Evolutionary conservation across 2,797 vertebrate species (phyloP).

Genomic region (Spondyliosoma cantharus): DNA sequence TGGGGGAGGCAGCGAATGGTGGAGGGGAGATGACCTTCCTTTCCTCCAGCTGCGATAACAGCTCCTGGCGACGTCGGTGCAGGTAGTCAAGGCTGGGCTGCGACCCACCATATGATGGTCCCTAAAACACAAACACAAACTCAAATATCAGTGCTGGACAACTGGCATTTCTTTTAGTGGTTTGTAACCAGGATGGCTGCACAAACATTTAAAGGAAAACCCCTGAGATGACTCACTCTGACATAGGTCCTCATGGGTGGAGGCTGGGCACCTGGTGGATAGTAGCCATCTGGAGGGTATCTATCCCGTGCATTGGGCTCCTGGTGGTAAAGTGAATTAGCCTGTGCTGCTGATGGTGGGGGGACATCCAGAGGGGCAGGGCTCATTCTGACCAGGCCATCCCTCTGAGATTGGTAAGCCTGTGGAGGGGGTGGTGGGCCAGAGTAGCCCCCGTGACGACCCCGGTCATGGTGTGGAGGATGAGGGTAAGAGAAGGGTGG

Average conservation of each 20-base stretch:
- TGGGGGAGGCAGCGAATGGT: conserved; percentile 95
- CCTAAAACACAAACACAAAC: conserved; percentile 72
- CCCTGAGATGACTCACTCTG: conserved; percentile 84
- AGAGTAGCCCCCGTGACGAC: conserved; percentile 85
- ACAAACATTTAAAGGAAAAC: neutral
- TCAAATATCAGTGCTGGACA: conserved; percentile 3
- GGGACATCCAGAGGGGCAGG: conserved; percentile 91
- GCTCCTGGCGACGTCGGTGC: conserved; percentile 94
- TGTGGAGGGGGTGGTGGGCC: conserved; percentile 88
- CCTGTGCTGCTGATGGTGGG: conserved; percentile 77
- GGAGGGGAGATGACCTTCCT: conserved; percentile 97
- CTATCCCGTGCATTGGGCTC: conserved; percentile 89
- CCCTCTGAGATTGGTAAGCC: conserved; percentile 88
- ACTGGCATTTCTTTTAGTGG: neutral
- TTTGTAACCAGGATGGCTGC: neutral
- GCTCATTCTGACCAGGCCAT: conserved; percentile 92
- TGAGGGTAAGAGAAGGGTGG: conserved; percentile 90
- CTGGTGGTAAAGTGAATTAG: conserved; percentile 89
- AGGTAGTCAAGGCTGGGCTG: conserved; percentile 95
- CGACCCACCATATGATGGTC: conserved; percentile 82
- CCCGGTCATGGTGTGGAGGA: conserved; percentile 89
- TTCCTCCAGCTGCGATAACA: conserved; percentile 96
- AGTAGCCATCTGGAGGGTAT: conserved; percentile 92
- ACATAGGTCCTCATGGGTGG: conserved; percentile 89
- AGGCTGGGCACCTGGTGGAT: conserved; percentile 87